Evolutionary conservation across 2,797 vertebrate species (phyloP).

Genomic region (Enteromius radiatus): DNA sequence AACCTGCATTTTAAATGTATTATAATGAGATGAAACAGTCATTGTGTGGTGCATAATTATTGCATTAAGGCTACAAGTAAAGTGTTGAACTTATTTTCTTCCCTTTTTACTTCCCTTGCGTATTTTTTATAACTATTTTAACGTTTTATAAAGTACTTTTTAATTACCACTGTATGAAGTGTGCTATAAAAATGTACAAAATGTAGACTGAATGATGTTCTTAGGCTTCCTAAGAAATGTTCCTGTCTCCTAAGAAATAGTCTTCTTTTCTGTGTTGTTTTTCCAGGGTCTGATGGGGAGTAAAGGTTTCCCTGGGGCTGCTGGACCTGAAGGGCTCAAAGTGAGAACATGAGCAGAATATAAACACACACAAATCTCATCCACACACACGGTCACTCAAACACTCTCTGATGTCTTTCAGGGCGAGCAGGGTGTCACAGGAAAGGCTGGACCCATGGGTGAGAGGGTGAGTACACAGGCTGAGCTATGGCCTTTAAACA

Average conservation of each 20-base stretch:
- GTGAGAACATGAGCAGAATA: conserved; percentile 71
- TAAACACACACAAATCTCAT: conserved; percentile 22
- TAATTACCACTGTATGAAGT: background rate
- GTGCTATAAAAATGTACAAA: background rate
- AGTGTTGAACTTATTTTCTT: background rate
- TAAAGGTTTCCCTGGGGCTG: conserved; percentile 90
- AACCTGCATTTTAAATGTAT: background rate
- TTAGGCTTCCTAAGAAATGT: background rate
- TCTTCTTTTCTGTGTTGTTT: background rate
- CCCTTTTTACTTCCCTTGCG: background rate
- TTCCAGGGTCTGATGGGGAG: conserved; percentile 88
- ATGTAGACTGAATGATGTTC: background rate
- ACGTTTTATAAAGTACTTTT: background rate
- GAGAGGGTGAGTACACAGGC: conserved; percentile 85
- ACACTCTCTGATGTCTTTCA: conserved; percentile 68
- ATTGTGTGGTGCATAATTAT: background rate
- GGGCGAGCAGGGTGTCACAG: conserved; percentile 89
- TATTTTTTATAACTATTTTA: background rate
- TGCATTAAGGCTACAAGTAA: background rate
- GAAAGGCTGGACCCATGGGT: conserved; percentile 87
- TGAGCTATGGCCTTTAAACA: conserved; percentile 10
- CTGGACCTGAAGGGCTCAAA: conserved; percentile 89
- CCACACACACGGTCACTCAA: conserved; percentile 11
- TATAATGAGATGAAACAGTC: background rate
- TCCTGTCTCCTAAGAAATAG: background rate